Evolutionary conservation across 2,113 vertebrate genomes (phyloP).

Genomic region (Eudyptes chrysolophus): DNA sequence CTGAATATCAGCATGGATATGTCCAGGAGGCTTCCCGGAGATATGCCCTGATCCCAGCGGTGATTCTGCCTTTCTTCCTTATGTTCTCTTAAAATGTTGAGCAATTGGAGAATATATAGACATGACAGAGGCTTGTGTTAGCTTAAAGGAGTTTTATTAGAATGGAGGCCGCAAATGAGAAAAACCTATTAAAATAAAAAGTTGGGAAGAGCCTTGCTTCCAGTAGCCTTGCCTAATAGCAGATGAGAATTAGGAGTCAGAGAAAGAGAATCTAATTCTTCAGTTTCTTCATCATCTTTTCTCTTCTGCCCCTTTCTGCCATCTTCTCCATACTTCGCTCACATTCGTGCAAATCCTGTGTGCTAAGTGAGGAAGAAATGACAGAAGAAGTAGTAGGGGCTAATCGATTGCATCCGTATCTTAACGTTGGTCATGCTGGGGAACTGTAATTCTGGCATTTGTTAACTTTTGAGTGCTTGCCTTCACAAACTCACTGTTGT

Average conservation of each 20-base stretch:
- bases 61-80: background rate
- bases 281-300: background rate
- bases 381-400: background rate
- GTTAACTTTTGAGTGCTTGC: background rate
- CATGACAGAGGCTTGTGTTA: background rate
- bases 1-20: background rate
- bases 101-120: background rate
- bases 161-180: background rate
- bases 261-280: background rate
- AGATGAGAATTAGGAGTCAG: background rate
- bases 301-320: background rate
- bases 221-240: background rate
- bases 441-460: background rate
- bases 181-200: background rate
- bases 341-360: background rate
- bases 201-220: background rate
- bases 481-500: background rate
- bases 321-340: background rate
- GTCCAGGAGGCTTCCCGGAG: background rate
- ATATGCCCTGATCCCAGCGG: background rate
- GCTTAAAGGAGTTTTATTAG: background rate
- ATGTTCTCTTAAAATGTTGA: background rate
- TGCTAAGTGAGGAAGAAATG: background rate
- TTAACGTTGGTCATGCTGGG: background rate
- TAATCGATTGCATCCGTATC: background rate